A percentile compares a stretch with the other conserved stretches of the same genome.
Evolutionary conservation across 2,888 invertebrate genomes (phyloP).

Genomic region (Hyalella azteca): DNA sequence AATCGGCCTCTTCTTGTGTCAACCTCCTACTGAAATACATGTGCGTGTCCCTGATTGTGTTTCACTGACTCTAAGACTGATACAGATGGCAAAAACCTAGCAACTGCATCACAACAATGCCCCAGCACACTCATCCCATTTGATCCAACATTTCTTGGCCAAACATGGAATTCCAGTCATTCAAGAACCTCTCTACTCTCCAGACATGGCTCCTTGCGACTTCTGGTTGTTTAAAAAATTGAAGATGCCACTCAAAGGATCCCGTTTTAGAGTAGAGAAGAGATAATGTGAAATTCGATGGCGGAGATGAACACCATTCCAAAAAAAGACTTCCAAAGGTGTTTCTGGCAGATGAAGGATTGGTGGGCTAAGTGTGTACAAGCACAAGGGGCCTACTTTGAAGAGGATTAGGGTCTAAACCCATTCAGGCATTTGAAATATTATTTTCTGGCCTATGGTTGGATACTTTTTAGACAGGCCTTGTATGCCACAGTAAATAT

Average conservation of each 20-base stretch:
- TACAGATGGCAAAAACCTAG: not conserved
- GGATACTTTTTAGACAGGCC: not conserved
- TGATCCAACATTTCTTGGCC: constrained; percentile 38
- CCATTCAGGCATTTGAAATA: not conserved
- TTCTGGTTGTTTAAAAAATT: constrained; percentile 37
- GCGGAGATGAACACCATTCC: not conserved
- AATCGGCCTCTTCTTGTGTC: too few relatives aligned
- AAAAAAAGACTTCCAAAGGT: not conserved
- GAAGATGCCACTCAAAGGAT: constrained; percentile 16
- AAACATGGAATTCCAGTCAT: constrained; percentile 26
- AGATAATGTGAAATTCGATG: not conserved
- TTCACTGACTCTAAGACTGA: too few relatives aligned
- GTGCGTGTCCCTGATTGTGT: too few relatives aligned
- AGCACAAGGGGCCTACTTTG: constrained; percentile 25
- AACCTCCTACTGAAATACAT: too few relatives aligned
- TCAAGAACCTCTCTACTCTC: constrained; percentile 35
- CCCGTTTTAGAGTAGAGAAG: not conserved
- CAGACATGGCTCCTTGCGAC: constrained; percentile 36
- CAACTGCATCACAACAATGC: constrained; percentile 1
- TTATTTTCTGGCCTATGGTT: not conserved
- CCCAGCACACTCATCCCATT: not conserved
- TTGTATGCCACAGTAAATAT: too few relatives aligned
- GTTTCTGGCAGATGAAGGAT: constrained; percentile 12
- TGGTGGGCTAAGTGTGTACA: constrained; percentile 30
- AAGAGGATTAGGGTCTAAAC: constrained; percentile 18